A percentile compares a stretch with the other conserved stretches of the same genome.
Conservation (phyloP, 1,140 invertebrate species). For the Drosophila tani region DNA sequence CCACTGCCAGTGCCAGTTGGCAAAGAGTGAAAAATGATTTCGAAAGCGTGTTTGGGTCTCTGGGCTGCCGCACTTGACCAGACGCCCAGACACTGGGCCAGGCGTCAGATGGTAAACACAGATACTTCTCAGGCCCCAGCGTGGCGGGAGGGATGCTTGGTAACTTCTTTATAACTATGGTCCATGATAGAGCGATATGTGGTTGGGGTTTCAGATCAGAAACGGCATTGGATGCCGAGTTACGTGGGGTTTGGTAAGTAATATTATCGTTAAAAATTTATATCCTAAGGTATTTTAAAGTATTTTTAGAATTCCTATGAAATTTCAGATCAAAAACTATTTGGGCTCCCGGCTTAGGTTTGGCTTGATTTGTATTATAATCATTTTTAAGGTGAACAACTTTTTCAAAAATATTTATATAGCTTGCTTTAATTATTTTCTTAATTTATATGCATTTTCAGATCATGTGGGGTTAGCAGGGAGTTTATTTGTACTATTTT, state of each 20-base stretch:
- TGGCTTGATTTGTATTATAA: not conserved
- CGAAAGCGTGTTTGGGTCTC: constrained; percentile 23
- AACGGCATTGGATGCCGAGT: not conserved
- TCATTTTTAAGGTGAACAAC: too few species aligned
- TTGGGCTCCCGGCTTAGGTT: too few species aligned
- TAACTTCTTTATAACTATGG: not conserved
- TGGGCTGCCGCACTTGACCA: constrained; percentile 14
- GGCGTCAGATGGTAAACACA: constrained; percentile 2
- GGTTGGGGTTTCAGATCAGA: not conserved
- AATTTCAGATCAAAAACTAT: not conserved
- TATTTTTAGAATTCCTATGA: not conserved
- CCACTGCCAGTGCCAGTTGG: constrained; percentile 25
- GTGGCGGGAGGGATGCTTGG: not conserved
- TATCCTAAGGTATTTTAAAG: too few species aligned
- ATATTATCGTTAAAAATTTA: not conserved
- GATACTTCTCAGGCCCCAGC: constrained; percentile 1
- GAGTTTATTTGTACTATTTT: too few species aligned
- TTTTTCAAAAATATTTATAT: not conserved
- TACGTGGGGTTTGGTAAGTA: not conserved
- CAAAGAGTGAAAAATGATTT: constrained; percentile 48
- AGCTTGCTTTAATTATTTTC: not conserved
- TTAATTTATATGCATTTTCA: not conserved
- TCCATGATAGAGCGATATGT: not conserved
- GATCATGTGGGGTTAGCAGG: too few species aligned
- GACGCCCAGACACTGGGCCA: not conserved